These are phyloP conservation scores for Thymallus thymallus DNA, from an alignment of 2,113 vertebrate species.

Conservation along the genomic window DNA sequence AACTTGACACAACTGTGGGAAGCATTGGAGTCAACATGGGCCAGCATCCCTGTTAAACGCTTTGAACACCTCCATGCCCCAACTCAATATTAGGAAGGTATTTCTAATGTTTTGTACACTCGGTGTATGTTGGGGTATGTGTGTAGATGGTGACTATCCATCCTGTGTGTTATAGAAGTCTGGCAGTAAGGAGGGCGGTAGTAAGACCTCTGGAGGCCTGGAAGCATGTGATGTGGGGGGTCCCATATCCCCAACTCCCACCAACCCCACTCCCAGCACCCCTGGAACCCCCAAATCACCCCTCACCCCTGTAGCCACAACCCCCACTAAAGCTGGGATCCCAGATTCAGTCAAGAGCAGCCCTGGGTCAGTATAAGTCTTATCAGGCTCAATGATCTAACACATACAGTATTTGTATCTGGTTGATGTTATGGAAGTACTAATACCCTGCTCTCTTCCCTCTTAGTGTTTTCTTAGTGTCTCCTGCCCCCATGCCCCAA, in stretches of 20 bases:
- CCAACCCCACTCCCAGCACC: constrained; percentile 73
- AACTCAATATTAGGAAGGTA: neutral
- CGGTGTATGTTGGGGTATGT: neutral
- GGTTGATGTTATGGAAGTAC: neutral
- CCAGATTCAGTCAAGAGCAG: constrained; percentile 83
- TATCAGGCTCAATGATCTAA: neutral
- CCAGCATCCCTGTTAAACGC: too few relatives aligned
- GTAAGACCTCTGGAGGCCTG: constrained; percentile 74
- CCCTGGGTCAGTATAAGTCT: constrained; percentile 75
- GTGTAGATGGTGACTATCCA: neutral
- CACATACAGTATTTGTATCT: neutral
- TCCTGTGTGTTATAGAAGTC: constrained; percentile 79
- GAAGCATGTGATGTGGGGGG: constrained; percentile 69
- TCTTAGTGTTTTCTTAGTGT: constrained; percentile 87
- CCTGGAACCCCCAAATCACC: constrained; percentile 85
- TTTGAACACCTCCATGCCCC: neutral
- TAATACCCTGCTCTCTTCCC: neutral
- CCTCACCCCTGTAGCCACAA: constrained; percentile 70
- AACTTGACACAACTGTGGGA: too few relatives aligned
- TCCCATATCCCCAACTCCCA: constrained; percentile 79
- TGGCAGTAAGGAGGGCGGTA: constrained; percentile 81
- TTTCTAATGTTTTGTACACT: too few relatives aligned
- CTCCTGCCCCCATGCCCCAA: constrained; percentile 89
- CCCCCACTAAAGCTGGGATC: constrained; percentile 76
- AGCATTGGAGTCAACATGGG: too few relatives aligned